These are phyloP conservation scores for Liopterus haemorrhoidalis DNA, from an alignment of 2,888 invertebrate species.

Conservation along the genomic window DNA sequence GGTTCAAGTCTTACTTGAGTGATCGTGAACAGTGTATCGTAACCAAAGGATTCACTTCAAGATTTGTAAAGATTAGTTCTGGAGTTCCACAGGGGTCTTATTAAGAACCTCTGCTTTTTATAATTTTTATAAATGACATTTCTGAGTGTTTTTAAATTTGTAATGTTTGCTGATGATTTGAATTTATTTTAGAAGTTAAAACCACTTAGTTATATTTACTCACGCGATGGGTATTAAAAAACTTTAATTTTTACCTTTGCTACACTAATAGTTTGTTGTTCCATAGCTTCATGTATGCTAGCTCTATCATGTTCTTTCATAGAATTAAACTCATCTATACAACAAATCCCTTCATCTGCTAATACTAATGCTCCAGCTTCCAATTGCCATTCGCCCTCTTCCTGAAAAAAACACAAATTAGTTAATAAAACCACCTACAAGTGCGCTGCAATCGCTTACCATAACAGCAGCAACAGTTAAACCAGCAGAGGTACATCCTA, in stretches of 20 bases:
- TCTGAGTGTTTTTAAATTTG: too few species aligned
- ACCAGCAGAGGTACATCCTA: constrained; percentile 81
- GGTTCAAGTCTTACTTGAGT: too few species aligned
- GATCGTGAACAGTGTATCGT: too few species aligned
- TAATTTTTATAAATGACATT: too few species aligned
- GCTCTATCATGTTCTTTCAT: constrained; percentile 76
- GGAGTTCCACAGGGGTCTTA: too few species aligned
- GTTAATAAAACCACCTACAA: background rate
- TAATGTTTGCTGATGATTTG: too few species aligned
- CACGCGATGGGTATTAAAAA: too few species aligned
- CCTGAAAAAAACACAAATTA: constrained; percentile 48
- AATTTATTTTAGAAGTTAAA: too few species aligned
- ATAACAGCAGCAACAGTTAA: constrained; percentile 81
- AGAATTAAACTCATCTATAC: constrained; percentile 85
- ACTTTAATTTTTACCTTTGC: constrained; percentile 60
- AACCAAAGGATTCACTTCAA: too few species aligned
- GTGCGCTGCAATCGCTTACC: constrained; percentile 47
- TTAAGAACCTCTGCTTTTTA: too few species aligned
- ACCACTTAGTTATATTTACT: too few species aligned
- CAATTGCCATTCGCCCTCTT: constrained; percentile 83
- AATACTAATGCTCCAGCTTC: constrained; percentile 86
- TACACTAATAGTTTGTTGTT: constrained; percentile 87
- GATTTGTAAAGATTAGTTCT: too few species aligned
- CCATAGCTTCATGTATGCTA: constrained; percentile 90
- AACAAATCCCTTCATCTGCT: constrained; percentile 85